Evolutionary conservation across 2,888 invertebrate genomes (phyloP), one percentile per base, ranked within the genome.

Genomic region (Achlya flavicornis): DNA sequence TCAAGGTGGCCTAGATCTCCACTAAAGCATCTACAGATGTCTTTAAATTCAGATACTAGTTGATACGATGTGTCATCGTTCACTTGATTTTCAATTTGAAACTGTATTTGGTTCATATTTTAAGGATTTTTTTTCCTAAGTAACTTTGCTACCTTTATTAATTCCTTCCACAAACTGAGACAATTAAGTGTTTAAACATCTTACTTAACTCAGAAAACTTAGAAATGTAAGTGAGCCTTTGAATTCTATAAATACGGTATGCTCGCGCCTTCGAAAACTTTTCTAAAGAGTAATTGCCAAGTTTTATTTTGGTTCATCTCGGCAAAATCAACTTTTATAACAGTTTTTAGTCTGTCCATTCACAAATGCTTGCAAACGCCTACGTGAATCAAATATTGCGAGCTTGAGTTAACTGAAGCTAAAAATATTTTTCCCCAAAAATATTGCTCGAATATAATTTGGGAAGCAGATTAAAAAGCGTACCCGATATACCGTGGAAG

Each of bases 401-500:
- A 16, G 10, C 7, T 19, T 8, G 19, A 10, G 10, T 53, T 19
- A 19, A 53, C 53, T 19, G 19, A 6, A 19, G 3, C 16, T 12
- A 53, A 53, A 19, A 53, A 53, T 53, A 19, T 19, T n/a, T 53
- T n/a, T n/a, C 53, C 53, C 10, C 3, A 53, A 53, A 48, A 19
- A 16, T 53, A 53, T 46, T n/a, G 46, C 46, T 5, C 10, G 19
- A 41, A 60, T 33, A 60, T 60, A 60, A 60, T 60, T 60, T 43
- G 14, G 12, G 41, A 26, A 60, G 41, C 19, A 60, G 60, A 60
- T 60, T 60, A 60, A 60, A 60, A 41, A 60, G 16, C 12, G 26
- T 60, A 41, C 41, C 60, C 41, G 41, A 60, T 60, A 60, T 41
- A 26, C 41, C 14, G 8, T 38, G 16, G 53, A 11, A 26, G 19